phyloP scores from a whole-genome alignment of 2,113 vertebrate species.

The Corapipo altera region DNA sequence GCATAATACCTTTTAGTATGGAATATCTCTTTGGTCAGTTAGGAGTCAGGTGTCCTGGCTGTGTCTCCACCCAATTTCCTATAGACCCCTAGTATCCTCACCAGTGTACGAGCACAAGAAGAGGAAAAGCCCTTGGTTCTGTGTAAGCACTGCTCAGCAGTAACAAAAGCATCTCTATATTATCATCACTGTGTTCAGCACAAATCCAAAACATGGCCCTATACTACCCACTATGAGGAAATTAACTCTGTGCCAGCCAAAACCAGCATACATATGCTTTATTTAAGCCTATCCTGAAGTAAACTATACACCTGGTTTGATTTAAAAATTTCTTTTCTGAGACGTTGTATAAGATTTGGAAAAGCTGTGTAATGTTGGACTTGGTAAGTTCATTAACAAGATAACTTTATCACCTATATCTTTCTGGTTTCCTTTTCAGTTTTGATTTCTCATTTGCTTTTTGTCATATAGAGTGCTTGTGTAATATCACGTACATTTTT shows the following conservation, averaged over 20 bases:
- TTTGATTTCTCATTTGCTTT: neutral
- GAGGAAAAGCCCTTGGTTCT: neutral
- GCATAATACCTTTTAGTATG: neutral
- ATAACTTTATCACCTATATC: neutral
- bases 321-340: neutral
- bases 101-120: neutral
- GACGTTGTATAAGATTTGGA: neutral
- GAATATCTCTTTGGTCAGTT: neutral
- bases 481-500: neutral
- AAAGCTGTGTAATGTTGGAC: neutral
- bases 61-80: neutral
- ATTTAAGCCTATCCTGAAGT: neutral
- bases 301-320: neutral
- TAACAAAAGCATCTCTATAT: neutral
- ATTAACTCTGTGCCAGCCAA: neutral
- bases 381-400: neutral
- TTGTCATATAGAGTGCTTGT: neutral
- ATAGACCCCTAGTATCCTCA: neutral
- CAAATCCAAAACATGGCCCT: neutral
- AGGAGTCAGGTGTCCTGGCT: neutral
- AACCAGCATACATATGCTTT: neutral
- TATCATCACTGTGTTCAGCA: neutral
- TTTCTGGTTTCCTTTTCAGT: neutral
- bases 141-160: neutral
- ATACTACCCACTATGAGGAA: neutral